These are phyloP conservation scores for Scelioninae gen. 1 DNA, from an alignment of 2,888 invertebrate genomes.

Conservation along the genomic window DNA sequence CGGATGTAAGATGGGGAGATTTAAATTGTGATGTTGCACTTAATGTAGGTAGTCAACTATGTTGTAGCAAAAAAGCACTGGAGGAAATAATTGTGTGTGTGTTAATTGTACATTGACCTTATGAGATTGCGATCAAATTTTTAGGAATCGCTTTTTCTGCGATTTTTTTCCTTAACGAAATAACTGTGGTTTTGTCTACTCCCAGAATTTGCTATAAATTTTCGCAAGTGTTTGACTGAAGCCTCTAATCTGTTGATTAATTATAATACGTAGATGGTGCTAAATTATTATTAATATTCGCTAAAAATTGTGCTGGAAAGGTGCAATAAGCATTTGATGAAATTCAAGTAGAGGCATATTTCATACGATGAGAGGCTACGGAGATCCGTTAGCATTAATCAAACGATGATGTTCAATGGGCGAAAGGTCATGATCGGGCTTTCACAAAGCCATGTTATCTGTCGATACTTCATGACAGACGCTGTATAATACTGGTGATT, in stretches of 20 bases:
- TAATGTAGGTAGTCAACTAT: not conserved
- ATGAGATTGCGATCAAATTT: constrained; percentile 4
- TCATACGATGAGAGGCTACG: constrained; percentile 29
- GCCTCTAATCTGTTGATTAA: constrained; percentile 30
- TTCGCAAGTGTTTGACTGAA: constrained; percentile 3
- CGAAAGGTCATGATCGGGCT: constrained; percentile 77
- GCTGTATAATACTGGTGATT: constrained; percentile 42
- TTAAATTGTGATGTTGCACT: constrained; percentile 29
- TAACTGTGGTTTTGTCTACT: constrained; percentile 39
- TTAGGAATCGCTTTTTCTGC: too few species aligned
- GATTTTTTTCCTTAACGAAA: too few species aligned
- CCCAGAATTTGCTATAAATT: constrained; percentile 14
- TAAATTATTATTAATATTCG: constrained; percentile 31
- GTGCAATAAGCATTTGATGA: constrained; percentile 39
- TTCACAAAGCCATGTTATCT: constrained; percentile 63
- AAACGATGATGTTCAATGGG: constrained; percentile 74
- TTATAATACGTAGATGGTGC: constrained; percentile 23
- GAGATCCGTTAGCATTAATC: constrained; percentile 65
- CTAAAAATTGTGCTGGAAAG: constrained; percentile 23
- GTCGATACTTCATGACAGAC: constrained; percentile 54
- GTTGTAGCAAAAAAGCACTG: not conserved
- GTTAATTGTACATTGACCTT: constrained; percentile 35
- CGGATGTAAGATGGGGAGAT: not conserved
- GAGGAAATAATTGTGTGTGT: constrained; percentile 7
- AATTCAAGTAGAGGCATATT: constrained; percentile 39